Conservation (phyloP, 2,888 invertebrate species). For the Octonoba sinensis region DNA sequence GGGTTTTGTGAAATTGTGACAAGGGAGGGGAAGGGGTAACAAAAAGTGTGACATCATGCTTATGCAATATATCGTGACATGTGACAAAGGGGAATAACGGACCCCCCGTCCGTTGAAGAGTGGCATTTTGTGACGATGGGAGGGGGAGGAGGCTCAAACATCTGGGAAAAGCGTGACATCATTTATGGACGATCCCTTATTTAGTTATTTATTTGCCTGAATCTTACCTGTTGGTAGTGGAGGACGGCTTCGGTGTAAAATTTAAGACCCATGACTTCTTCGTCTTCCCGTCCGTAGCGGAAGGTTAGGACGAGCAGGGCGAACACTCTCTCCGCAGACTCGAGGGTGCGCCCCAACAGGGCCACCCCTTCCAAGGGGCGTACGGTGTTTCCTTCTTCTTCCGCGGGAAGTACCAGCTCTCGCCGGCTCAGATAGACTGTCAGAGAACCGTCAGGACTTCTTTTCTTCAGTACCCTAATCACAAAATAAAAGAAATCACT, state of each 20-base stretch:
- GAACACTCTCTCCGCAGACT: conserved; percentile 80
- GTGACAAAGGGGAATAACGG: too few relatives aligned
- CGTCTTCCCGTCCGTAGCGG: conserved; percentile 96
- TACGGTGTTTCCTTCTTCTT: conserved; percentile 72
- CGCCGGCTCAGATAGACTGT: conserved; percentile 86
- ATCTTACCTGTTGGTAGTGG: conserved; percentile 83
- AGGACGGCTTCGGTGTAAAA: conserved; percentile 98
- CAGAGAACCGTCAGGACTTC: conserved; percentile 86
- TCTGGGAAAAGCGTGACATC: too few relatives aligned
- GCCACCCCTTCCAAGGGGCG: conserved; percentile 91
- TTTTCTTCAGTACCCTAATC: conserved; percentile 85
- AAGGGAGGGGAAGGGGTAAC: too few relatives aligned
- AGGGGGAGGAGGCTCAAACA: too few relatives aligned
- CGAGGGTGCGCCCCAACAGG: conserved; percentile 71
- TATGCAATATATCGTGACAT: too few relatives aligned
- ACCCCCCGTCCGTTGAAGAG: too few relatives aligned
- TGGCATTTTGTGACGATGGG: too few relatives aligned
- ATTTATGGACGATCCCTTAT: too few relatives aligned
- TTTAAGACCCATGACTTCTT: conserved; percentile 97
- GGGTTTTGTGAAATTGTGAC: too few relatives aligned
- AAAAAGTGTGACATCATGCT: too few relatives aligned
- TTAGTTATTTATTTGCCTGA: too few relatives aligned
- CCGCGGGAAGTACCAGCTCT: conserved; percentile 75
- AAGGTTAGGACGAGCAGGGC: conserved; percentile 86
- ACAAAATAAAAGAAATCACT: neutral